Base-by-base conservation (phyloP, 2,113 vertebrate genomes). In the Benitochromis conjunctus region DNA sequence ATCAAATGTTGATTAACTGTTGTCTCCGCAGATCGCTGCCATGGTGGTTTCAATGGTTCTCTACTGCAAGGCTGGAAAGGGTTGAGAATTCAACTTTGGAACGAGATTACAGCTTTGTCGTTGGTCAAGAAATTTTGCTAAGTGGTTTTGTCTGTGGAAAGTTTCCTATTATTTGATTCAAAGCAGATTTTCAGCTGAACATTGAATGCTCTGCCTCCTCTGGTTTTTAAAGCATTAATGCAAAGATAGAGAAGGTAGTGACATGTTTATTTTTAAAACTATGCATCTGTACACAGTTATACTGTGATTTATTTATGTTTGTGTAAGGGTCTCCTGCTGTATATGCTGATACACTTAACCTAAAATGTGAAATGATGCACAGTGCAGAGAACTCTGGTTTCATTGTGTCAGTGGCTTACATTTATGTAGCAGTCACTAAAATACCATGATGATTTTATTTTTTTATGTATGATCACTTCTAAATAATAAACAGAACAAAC, bases 41-140 rank as follows among this genome's bases (percentile, higher is more conserved):
- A 96, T 96, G 95, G 90, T 94, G 82, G 94, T 95, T 46, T 95
- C 96, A 0, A 95, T 96, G 94, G 46, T 90, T 81, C 89, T 96
- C 64, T 96, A 95, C 91, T 87, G 87, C 4, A 2, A 89, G 2
- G 89, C 90, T 31, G 82, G 92, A 43, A 57, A 3, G 1, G 92
- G 89, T 1, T 85, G 81, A 89, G 55, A n/a, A 46, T 14, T 80
- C 14, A 36, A 11, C 12, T 43, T 46, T 11, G 11, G 19, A 46
- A 38, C 11, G 8, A 58, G 4, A 69, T 14, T 4, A 54, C 29
- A n/a, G 41, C n/a, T 19, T 54, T 41, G 3, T 26, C 54, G 80
- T 34, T 14, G 7, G 1, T 64, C 18, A 34, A 60, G 7, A 64
- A 16, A 78, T 53, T 41, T 19, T 4, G 74, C 19, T 26, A 3